Percentiles rank a stretch among this genome's conserved stretches.
Evolutionary conservation across 2,113 vertebrate genomes (phyloP).

Genomic region (Protobothrops flavoviridis): DNA sequence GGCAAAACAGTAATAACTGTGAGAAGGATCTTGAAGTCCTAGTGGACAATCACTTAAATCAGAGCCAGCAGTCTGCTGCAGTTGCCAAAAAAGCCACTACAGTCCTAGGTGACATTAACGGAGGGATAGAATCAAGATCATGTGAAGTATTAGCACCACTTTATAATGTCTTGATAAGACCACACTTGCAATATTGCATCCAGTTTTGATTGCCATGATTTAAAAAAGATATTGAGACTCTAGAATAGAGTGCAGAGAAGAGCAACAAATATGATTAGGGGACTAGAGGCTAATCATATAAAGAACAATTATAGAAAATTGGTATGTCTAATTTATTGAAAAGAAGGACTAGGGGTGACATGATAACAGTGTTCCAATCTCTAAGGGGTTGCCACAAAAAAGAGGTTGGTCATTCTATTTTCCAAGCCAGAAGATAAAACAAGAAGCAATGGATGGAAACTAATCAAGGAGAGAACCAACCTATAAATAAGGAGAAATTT

Average conservation of each 20-base stretch:
- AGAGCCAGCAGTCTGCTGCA: not conserved
- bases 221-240: not conserved
- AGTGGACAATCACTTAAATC: not conserved
- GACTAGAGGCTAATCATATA: not conserved
- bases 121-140: not conserved
- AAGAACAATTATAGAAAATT: not conserved
- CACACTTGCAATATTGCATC: not conserved
- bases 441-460: not conserved
- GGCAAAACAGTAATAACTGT: not conserved
- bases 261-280: not conserved
- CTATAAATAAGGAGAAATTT: not conserved
- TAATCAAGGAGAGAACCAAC: not conserved
- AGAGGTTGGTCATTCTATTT: not conserved
- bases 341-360: not conserved
- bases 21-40: not conserved
- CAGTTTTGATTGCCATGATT: not conserved
- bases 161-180: not conserved
- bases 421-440: not conserved
- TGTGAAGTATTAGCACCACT: not conserved
- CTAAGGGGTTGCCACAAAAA: not conserved
- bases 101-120: not conserved
- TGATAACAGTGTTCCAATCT: not conserved
- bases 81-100: not conserved
- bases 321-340: not conserved
- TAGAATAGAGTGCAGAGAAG: not conserved